Conservation (phyloP, 2,113 vertebrate genomes). For the Saccopteryx leptura region DNA sequence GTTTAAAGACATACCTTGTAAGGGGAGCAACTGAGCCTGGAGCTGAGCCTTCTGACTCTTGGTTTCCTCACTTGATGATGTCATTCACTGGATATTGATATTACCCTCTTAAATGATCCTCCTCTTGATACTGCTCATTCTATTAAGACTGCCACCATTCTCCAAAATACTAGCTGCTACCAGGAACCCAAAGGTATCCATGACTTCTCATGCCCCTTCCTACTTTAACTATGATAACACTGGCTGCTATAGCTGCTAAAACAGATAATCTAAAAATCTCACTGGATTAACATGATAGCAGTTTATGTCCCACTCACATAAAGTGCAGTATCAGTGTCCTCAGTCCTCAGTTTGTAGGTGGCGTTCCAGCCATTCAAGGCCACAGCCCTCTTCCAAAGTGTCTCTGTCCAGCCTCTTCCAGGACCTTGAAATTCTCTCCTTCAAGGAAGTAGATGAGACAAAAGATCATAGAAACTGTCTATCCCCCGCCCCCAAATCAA, state of each 20-base stretch:
- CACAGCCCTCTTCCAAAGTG: not conserved
- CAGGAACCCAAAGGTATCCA: not conserved
- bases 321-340: not conserved
- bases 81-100: not conserved
- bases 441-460: not conserved
- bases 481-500: not conserved
- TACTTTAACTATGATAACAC: slow-evolving; percentile 9
- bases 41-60: not conserved
- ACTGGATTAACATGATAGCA: not conserved
- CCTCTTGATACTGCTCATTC: not conserved
- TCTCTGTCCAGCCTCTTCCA: not conserved
- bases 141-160: slow-evolving; percentile 2
- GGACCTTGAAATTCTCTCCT: not conserved
- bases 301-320: not conserved
- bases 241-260: not conserved
- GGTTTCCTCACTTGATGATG: not conserved
- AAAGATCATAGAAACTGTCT: not conserved
- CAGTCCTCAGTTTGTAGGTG: not conserved
- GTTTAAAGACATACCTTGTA: slow-evolving; percentile 20
- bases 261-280: slow-evolving; percentile 5
- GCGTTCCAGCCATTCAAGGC: not conserved
- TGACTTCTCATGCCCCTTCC: not conserved
- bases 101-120: not conserved
- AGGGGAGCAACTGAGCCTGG: not conserved
- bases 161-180: not conserved